A percentile compares a stretch with the other conserved stretches of the same genome.
These are phyloP conservation scores for Netelia fuscicornis DNA, from an alignment of 2,888 invertebrate genomes.

Conservation along the genomic window DNA sequence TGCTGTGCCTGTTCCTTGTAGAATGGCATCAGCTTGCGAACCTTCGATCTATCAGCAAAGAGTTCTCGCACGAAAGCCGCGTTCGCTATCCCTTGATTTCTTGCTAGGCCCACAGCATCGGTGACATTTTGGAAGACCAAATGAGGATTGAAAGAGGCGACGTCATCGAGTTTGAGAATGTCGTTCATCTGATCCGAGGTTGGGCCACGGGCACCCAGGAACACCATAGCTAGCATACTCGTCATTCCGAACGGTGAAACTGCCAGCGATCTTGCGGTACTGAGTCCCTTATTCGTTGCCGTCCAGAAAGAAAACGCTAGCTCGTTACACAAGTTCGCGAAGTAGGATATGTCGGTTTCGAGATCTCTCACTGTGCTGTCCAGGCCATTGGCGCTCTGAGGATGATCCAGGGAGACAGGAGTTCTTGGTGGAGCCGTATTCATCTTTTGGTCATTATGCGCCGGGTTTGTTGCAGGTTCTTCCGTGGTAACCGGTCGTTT, in stretches of 20 bases:
- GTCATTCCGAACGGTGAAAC: conserved; percentile 94
- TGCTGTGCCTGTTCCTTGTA: conserved; percentile 95
- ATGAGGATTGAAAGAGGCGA: conserved; percentile 96
- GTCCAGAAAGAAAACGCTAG: conserved; percentile 94
- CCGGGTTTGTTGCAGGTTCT: conserved; percentile 49
- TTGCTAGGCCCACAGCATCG: conserved; percentile 90
- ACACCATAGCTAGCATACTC: conserved; percentile 95
- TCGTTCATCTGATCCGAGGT: conserved; percentile 97
- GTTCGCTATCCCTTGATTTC: conserved; percentile 90
- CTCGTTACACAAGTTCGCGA: conserved; percentile 93
- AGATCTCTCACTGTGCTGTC: conserved; percentile 91
- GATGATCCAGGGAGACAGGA: conserved; percentile 87
- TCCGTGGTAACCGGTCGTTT: conserved; percentile 46
- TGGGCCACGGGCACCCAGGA: conserved; percentile 93
- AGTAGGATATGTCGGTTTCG: conserved; percentile 91
- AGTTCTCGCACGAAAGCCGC: conserved; percentile 93
- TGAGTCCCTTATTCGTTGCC: conserved; percentile 89
- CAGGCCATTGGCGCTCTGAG: conserved; percentile 87
- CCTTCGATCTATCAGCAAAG: conserved; percentile 92
- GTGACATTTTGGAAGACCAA: conserved; percentile 94
- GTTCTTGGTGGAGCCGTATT: conserved; percentile 72
- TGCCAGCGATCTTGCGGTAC: conserved; percentile 91
- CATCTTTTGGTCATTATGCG: conserved; percentile 80
- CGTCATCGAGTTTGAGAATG: conserved; percentile 93
- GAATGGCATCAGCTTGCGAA: conserved; percentile 92